Evolutionary conservation across 64 coral and sea anemone species (phyloP).

Genomic region (Acropora yongei): DNA sequence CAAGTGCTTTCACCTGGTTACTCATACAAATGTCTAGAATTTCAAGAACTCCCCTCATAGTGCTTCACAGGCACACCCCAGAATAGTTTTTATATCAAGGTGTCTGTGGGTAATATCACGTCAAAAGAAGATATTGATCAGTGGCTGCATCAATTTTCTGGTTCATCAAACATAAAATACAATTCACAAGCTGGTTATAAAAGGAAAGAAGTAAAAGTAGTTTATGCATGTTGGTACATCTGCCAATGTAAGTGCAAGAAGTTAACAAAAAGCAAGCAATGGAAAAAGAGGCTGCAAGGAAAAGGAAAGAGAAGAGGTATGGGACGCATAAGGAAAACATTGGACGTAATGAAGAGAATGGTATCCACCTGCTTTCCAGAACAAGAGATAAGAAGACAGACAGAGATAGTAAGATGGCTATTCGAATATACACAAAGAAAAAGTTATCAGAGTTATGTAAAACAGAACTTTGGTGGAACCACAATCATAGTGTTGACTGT

Average conservation of each 20-base stretch:
- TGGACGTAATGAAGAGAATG: constrained; percentile 3
- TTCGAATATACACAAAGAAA: constrained; percentile 40
- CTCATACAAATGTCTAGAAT: constrained; percentile 38
- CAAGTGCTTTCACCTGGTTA: constrained; percentile 48
- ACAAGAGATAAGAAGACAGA: constrained; percentile 70
- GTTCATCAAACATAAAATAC: constrained; percentile 70
- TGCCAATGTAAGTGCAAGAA: constrained; percentile 10
- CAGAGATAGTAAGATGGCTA: constrained; percentile 59
- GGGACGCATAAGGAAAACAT: constrained; percentile 29
- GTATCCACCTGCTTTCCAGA: constrained; percentile 61
- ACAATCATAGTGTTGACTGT: constrained; percentile 24
- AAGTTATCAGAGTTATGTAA: constrained; percentile 1
- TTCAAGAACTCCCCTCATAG: constrained; percentile 36
- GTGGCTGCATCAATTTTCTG: constrained; percentile 46
- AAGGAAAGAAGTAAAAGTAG: constrained; percentile 38
- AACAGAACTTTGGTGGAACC: constrained; percentile 41
- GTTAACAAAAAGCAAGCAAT: constrained; percentile 46
- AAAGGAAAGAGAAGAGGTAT: constrained; percentile 2
- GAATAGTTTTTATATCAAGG: constrained; percentile 31
- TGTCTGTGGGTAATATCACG: constrained; percentile 60
- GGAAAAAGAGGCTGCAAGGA: constrained; percentile 20
- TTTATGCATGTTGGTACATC: constrained; percentile 48
- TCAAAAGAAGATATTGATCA: constrained; percentile 50
- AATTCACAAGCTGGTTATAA: constrained; percentile 53
- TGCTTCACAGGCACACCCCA: constrained; percentile 67